A percentile compares a stretch with the other conserved stretches of the same genome.
Conservation (phyloP, 2,113 vertebrate genomes). For the Hippocampus barbouri region DNA sequence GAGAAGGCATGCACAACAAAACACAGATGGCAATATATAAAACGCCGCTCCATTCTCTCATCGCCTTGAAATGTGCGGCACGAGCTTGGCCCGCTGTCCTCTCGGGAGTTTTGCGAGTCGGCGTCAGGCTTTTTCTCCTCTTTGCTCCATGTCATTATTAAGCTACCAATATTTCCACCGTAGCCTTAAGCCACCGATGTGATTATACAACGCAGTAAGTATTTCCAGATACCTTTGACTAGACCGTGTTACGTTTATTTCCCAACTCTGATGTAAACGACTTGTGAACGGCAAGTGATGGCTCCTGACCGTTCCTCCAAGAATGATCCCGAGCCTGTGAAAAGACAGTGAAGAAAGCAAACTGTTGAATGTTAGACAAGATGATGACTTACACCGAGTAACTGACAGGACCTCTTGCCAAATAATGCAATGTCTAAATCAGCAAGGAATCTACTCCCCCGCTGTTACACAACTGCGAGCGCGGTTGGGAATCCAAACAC, state of each 20-base stretch:
- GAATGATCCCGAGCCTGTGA: not conserved
- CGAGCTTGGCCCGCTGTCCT: constrained; percentile 11
- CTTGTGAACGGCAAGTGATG: constrained; percentile 26
- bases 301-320: constrained; percentile 22
- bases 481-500: not conserved
- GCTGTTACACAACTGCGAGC: not conserved
- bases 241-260: constrained; percentile 21
- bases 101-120: constrained; percentile 19
- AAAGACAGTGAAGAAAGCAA: constrained; percentile 1
- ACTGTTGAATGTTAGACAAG: constrained; percentile 17
- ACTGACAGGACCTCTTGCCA: not conserved
- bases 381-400: constrained; percentile 13
- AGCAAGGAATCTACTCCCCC: not conserved
- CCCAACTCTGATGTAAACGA: constrained; percentile 13
- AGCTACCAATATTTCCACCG: constrained; percentile 57
- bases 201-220: constrained; percentile 61
- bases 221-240: constrained; percentile 59
- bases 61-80: constrained; percentile 42
- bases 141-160: constrained; percentile 50
- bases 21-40: constrained; percentile 27
- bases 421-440: not conserved
- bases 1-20: constrained; percentile 17
- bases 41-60: constrained; percentile 41
- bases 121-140: constrained; percentile 31
- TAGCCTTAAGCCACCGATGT: constrained; percentile 51